Base-by-base conservation (phyloP, 2,797 vertebrate genomes). In the Streptopelia turtur region DNA sequence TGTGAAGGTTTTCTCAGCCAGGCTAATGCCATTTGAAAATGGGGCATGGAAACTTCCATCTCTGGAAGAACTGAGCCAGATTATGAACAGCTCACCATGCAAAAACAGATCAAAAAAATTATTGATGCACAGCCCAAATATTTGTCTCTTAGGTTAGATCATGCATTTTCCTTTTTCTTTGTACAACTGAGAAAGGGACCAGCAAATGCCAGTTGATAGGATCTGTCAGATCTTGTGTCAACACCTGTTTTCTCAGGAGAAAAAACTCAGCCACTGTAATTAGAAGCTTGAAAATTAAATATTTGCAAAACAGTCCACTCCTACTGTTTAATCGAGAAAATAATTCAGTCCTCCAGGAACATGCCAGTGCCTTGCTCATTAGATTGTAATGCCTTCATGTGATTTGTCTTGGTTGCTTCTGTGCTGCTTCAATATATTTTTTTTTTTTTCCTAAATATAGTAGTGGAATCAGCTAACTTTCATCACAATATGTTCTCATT, bases 241-340 rank as follows among this genome's bases (percentile, higher is more conserved):
- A 92, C 94, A 97, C 96, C 94, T 95, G 95, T 96, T 97, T 96
- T 89, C 96, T 95, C 96, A 72, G 83, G 93, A 94, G 96, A 27
- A 70, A 87, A 94, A 93, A 75, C 83, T 90, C 93, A 95, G 94
- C 92, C 96, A 94, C 88, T 92, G 90, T 95, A 97, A 96, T 96
- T 96, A 97, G 94, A 95, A 84, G 93, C 93, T 92, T 97, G 95
- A 83, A 96, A 96, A 95, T 96, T 95, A 95, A 97, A 96, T 96
- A 96, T 97, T 95, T 96, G 96, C 95, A 87, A 96, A 95, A 86
- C 90, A 96, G 93, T 95, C 96, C 94, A 94, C 86, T 94, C 93
- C 78, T 94, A 82, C 83, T 92, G 90, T 96, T 95, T 96, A 96
- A 89, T n/a, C 18, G 47, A 94, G 91, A 84, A 87, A 80, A 90